Evolutionary conservation across 2,888 invertebrate species (phyloP).

Genomic region (Caenorhabditis macrosperma): DNA sequence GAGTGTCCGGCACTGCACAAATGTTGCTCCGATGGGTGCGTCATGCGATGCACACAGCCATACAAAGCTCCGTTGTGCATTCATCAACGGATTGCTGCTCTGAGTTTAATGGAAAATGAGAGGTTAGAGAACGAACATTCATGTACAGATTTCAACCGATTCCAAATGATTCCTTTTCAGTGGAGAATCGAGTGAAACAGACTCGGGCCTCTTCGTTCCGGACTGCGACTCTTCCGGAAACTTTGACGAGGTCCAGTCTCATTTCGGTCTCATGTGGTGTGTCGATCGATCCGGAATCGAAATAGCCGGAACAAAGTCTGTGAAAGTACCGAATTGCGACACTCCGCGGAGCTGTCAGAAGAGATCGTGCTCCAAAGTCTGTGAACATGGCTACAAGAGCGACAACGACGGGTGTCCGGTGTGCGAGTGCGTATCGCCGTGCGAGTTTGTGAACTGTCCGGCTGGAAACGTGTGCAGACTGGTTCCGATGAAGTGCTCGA

Average conservation of each 20-base stretch:
- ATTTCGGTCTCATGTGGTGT: constrained; percentile 75
- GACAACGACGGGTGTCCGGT: constrained; percentile 74
- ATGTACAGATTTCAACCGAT: not conserved
- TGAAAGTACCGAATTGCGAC: constrained; percentile 66
- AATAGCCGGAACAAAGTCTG: constrained; percentile 69
- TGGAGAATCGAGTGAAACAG: constrained; percentile 20
- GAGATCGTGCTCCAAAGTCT: constrained; percentile 65
- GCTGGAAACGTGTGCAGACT: constrained; percentile 71
- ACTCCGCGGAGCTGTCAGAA: constrained; percentile 67
- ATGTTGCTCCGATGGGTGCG: constrained; percentile 78
- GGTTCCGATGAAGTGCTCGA: constrained; percentile 66
- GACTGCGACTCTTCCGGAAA: constrained; percentile 69
- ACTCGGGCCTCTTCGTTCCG: constrained; percentile 52
- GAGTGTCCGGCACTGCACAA: constrained; percentile 74
- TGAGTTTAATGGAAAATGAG: constrained; percentile 21
- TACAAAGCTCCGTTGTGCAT: constrained; percentile 59
- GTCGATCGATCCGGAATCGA: constrained; percentile 73
- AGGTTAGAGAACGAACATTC: not conserved
- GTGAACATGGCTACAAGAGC: constrained; percentile 62
- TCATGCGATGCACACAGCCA: constrained; percentile 68
- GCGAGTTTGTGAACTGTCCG: constrained; percentile 72
- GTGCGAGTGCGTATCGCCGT: constrained; percentile 74
- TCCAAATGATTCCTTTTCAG: constrained; percentile 3
- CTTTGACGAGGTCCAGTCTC: constrained; percentile 70
- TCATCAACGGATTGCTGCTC: constrained; percentile 51